Percentiles rank a stretch among this genome's conserved stretches.
Evolutionary conservation across 2,113 vertebrate genomes (phyloP).

Genomic region (Pluvialis apricaria): DNA sequence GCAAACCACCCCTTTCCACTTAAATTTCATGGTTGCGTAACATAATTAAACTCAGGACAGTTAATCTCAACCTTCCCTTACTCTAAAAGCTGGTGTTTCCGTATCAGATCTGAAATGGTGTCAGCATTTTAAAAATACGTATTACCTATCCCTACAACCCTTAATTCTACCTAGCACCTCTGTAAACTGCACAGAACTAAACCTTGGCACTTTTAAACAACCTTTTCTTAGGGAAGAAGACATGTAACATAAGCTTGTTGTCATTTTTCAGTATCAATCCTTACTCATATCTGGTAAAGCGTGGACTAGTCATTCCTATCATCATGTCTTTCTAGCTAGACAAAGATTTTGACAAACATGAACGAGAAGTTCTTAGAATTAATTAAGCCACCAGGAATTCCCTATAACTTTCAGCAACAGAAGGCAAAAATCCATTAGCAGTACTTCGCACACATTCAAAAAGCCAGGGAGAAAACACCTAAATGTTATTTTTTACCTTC

Average conservation of each 20-base stretch:
- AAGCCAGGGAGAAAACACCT: neutral
- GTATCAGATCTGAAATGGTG: neutral
- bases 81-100: neutral
- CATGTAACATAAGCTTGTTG: neutral
- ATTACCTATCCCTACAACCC: neutral
- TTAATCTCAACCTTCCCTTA: neutral
- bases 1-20: neutral
- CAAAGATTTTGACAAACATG: neutral
- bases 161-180: neutral
- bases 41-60: neutral
- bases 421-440: neutral
- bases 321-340: neutral
- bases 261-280: neutral
- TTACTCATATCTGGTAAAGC: neutral
- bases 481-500: neutral
- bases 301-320: neutral
- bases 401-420: neutral
- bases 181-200: neutral
- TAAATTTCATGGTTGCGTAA: neutral
- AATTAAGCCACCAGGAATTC: neutral
- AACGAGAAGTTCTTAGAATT: neutral
- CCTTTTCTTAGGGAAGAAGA: neutral
- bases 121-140: neutral
- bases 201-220: neutral
- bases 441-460: neutral